A percentile compares a stretch with the other conserved stretches of the same genome.
These are phyloP conservation scores for Lagopus leucura DNA, from an alignment of 2,113 vertebrate genomes.

Conservation along the genomic window DNA sequence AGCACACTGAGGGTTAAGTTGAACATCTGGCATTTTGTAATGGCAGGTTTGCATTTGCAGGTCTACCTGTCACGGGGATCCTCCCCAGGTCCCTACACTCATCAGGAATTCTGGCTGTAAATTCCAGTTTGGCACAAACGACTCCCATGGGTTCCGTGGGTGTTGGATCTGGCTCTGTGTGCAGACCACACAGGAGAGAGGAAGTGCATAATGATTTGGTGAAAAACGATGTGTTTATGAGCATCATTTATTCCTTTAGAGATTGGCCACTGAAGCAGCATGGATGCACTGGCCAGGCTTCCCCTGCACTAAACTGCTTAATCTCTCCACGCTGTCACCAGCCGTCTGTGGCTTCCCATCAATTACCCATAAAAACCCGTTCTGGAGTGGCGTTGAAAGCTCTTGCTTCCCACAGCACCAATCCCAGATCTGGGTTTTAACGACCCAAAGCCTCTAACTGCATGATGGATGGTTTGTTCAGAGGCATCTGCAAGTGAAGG, in stretches of 20 bases:
- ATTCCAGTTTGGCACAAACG: neutral
- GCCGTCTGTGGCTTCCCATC: neutral
- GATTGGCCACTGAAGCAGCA: neutral
- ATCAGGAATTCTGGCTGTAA: neutral
- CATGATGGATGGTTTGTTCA: neutral
- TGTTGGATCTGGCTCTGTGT: neutral
- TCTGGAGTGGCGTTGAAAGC: neutral
- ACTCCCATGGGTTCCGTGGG: rapidly evolving
- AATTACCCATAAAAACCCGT: neutral
- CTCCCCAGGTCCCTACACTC: neutral
- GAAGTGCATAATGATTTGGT: neutral
- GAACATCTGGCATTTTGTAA: neutral
- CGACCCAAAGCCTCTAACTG: rapidly evolving
- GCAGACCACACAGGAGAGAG: rapidly evolving
- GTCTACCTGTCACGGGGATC: neutral
- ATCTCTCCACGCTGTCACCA: neutral
- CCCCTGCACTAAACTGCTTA: neutral
- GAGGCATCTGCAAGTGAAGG: neutral
- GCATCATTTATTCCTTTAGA: neutral
- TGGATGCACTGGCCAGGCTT: neutral
- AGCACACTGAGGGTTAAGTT: neutral
- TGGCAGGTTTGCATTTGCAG: neutral
- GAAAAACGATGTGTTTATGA: neutral
- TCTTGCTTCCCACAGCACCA: neutral
- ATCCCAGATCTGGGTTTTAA: neutral